Conservation (phyloP, 2,797 vertebrate species). For the Poeciliopsis infans region DNA sequence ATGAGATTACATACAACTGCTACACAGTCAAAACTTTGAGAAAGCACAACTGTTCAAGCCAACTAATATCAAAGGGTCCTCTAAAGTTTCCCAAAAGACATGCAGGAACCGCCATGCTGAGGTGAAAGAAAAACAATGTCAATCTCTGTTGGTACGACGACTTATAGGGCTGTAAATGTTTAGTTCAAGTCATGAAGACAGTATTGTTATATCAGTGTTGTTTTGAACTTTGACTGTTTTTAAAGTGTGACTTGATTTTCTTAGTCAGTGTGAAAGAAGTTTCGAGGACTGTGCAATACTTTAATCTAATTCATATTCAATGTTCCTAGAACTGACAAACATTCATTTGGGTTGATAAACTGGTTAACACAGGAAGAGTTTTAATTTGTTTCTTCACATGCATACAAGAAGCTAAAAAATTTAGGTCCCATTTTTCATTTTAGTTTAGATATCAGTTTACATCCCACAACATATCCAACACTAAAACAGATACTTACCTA, state of each 20-base stretch:
- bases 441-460: not conserved
- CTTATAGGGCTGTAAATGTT: not conserved
- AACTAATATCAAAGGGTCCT: no score
- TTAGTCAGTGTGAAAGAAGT: not conserved
- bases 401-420: not conserved
- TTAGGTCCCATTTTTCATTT: not conserved
- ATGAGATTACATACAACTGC: not conserved
- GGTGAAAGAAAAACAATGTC: not conserved
- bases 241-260: not conserved
- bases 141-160: not conserved
- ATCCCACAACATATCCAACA: no score
- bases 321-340: not conserved
- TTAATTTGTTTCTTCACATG: not conserved
- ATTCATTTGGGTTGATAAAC: not conserved
- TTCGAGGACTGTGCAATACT: not conserved
- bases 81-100: no score
- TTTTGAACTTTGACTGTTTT: not conserved
- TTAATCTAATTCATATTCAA: not conserved
- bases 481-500: no score
- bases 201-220: not conserved
- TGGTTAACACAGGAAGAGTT: not conserved
- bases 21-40: not conserved
- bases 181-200: not conserved
- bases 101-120: not conserved
- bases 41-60: no score